These are phyloP conservation scores for Muntiacus muntjak DNA, from an alignment of 2,113 vertebrate genomes.

Conservation along the genomic window DNA sequence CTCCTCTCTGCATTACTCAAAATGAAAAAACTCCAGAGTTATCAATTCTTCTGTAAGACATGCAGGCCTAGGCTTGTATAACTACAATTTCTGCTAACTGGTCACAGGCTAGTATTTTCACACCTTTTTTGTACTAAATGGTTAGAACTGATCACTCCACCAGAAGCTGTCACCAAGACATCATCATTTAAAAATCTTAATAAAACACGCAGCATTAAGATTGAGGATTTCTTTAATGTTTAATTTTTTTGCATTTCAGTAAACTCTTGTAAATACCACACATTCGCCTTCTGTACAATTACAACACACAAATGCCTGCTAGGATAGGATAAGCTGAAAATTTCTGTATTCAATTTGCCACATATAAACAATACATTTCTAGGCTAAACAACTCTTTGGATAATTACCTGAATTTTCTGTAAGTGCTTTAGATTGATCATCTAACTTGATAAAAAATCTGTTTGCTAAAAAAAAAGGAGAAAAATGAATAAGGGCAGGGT, in stretches of 20 bases:
- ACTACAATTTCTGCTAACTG: constrained; percentile 90
- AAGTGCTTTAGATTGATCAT: constrained; percentile 76
- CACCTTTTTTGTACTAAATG: constrained; percentile 89
- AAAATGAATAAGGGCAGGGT: neutral
- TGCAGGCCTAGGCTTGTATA: constrained; percentile 86
- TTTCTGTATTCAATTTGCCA: constrained; percentile 63
- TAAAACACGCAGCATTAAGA: constrained; percentile 79
- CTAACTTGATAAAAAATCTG: constrained; percentile 80
- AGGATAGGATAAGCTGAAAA: constrained; percentile 51
- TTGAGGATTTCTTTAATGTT: constrained; percentile 65
- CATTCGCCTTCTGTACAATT: constrained; percentile 76
- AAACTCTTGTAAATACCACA: constrained; percentile 76
- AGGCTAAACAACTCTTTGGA: constrained; percentile 75
- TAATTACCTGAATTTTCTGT: constrained; percentile 77
- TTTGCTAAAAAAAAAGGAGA: constrained; percentile 73
- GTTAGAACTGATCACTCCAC: constrained; percentile 82
- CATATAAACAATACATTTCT: constrained; percentile 64
- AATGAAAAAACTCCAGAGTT: constrained; percentile 73
- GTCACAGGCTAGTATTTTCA: constrained; percentile 87
- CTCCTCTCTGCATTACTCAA: constrained; percentile 57
- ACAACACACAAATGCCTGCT: constrained; percentile 61
- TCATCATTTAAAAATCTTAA: constrained; percentile 89
- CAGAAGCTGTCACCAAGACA: constrained; percentile 80
- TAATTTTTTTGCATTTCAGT: constrained; percentile 68
- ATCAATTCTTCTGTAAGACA: constrained; percentile 82